A percentile compares a stretch with the other conserved stretches of the same genome.
Conservation (phyloP, 1,140 invertebrate species). For the Chelonus insularis region DNA sequence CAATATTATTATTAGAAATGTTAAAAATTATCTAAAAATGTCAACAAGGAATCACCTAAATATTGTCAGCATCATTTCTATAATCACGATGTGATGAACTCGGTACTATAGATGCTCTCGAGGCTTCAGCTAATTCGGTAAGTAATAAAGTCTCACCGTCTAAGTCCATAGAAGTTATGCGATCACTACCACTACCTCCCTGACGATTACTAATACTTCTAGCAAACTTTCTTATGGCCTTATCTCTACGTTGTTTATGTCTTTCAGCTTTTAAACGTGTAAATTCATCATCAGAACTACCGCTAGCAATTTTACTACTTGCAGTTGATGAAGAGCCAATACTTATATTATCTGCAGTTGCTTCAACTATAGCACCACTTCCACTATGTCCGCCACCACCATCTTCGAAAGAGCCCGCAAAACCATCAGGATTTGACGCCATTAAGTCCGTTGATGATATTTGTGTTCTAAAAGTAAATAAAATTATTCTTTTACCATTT, state of each 20-base stretch:
- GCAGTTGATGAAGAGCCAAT: conserved; percentile 28
- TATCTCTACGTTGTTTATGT: conserved; percentile 57
- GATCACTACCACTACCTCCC: conserved; percentile 2
- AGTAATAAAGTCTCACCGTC: conserved; percentile 43
- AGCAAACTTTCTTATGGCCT: conserved; percentile 55
- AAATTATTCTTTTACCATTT: no score
- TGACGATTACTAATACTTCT: conserved; percentile 54
- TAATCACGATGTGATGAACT: background rate
- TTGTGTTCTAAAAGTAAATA: conserved; percentile 28
- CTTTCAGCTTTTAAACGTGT: conserved; percentile 59
- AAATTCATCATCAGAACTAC: conserved; percentile 58
- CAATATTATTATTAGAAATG: no score
- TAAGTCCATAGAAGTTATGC: conserved; percentile 24
- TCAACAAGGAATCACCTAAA: no score
- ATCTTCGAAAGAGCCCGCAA: background rate
- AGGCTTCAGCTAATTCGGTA: conserved; percentile 38
- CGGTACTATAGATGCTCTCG: conserved; percentile 23
- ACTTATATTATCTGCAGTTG: conserved; percentile 33
- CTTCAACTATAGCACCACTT: conserved; percentile 10
- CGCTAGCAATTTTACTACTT: conserved; percentile 3
- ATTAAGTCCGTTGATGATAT: conserved; percentile 30
- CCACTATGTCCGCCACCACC: conserved; percentile 7
- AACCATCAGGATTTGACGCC: conserved; percentile 29
- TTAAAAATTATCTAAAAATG: no score
- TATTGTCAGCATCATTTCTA: background rate